Conservation (phyloP, 1,140 invertebrate species). For the Temnothorax curvispinosus region DNA sequence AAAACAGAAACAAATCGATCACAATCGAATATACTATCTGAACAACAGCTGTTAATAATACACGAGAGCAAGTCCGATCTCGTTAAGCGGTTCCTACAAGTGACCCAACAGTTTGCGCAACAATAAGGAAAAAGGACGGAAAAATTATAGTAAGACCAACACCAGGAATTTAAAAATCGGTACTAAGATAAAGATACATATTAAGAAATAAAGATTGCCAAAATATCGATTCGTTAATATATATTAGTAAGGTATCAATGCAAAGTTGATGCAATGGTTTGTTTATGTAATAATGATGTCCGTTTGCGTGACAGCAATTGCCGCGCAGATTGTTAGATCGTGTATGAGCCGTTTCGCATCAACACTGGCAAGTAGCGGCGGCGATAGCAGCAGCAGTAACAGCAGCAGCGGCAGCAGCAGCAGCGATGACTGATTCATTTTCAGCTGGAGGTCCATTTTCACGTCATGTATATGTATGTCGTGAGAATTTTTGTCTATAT, state of each 20-base stretch:
- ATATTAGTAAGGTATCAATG: neutral
- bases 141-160: neutral
- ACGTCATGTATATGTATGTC: neutral
- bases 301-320: neutral
- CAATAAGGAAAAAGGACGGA: neutral
- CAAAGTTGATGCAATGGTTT: neutral
- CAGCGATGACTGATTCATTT: slow-evolving; percentile 54
- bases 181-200: slow-evolving; percentile 50
- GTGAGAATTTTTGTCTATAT: neutral
- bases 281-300: neutral
- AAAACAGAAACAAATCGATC: neutral
- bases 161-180: neutral
- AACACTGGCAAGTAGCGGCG: slow-evolving; percentile 33
- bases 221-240: neutral
- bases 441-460: slow-evolving; percentile 13
- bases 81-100: slow-evolving; percentile 39
- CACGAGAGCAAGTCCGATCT: slow-evolving; percentile 8
- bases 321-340: slow-evolving; percentile 28
- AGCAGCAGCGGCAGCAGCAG: slow-evolving; percentile 54
- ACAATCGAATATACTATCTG: slow-evolving; percentile 7
- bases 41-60: slow-evolving; percentile 36
- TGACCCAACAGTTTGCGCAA: slow-evolving; percentile 31
- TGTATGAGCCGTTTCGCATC: slow-evolving; percentile 31
- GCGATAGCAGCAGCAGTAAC: slow-evolving; percentile 65
- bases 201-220: neutral